Evolutionary conservation across 2,888 invertebrate species (phyloP), one percentile per base, ranked within the genome.

Genomic region (Drosophila mulleri): DNA sequence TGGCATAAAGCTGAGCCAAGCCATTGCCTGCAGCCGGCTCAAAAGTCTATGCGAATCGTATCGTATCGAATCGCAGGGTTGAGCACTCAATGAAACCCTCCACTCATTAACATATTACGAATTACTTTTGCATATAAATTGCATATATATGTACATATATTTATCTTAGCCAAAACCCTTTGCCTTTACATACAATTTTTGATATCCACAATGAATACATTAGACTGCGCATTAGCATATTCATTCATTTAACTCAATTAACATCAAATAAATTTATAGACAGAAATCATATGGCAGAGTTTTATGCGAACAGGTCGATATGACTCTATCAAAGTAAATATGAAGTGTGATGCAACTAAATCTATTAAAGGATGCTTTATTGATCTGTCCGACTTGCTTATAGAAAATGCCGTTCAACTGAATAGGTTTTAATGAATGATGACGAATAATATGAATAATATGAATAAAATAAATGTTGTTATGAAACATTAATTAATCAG

Each of bases 21-120:
- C 41, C 26, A 59, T 67, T 67, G 71, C 57, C 45, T 42, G 45
- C 54, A 70, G 66, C 26, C 26, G 11, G 32, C 16, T 50, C 12
- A 50, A 52, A 52, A 52, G 18, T 37, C 20, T 23, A 35, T 16
- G 29, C 29, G 8, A 29, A 29, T 39, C 39, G 12, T 26, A 2
- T 4, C 26, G 26, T 2, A 23, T 26, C 26, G 26, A 39, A 39
- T 16, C 37, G 16, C 16, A 16, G 39, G 39, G 39, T 29, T 52
- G 32, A 42, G 45, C 39, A 26, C 41, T 18, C 18, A 50, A 67
- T 48, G 35, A 32, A 41, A 7, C n/a, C 44, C 29, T 37, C 9
- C n/a, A 37, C 50, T 50, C 32, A 50, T 50, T 50, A 50, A 32
- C 50, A 50, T 50, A 37, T 52, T 20, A 52, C 6, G 47, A 16